Evolutionary conservation across 1,140 invertebrate species (phyloP).

Genomic region (Ridgeia piscesae): DNA sequence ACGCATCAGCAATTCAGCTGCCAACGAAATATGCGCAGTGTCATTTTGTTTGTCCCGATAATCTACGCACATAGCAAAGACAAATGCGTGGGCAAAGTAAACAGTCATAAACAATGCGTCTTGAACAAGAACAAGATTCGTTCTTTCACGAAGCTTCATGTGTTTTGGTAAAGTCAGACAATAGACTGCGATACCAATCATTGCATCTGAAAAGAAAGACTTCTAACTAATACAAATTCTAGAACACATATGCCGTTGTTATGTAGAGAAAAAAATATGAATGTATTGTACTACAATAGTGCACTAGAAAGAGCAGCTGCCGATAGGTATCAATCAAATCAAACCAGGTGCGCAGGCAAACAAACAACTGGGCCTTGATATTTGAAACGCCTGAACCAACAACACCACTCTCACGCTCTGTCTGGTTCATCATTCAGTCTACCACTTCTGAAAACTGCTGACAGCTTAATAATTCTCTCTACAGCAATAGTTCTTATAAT

Average conservation of each 20-base stretch:
- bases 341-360: background rate
- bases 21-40: no score
- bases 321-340: background rate
- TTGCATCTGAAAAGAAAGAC: background rate
- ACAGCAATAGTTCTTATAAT: background rate
- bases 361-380: background rate
- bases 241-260: background rate
- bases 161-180: no score
- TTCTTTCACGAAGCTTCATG: no score
- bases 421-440: background rate
- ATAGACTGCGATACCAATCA: no score
- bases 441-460: background rate
- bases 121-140: no score
- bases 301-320: background rate
- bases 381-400: background rate
- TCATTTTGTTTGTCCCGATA: no score
- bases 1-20: no score
- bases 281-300: background rate
- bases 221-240: background rate
- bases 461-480: background rate
- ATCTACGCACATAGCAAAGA: no score
- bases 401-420: background rate
- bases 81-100: no score
- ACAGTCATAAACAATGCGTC: no score
- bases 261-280: background rate